A percentile compares a stretch with the other conserved stretches of the same genome.
Evolutionary conservation across 2,888 invertebrate genomes (phyloP).

Genomic region (Ptilodon capucinus): DNA sequence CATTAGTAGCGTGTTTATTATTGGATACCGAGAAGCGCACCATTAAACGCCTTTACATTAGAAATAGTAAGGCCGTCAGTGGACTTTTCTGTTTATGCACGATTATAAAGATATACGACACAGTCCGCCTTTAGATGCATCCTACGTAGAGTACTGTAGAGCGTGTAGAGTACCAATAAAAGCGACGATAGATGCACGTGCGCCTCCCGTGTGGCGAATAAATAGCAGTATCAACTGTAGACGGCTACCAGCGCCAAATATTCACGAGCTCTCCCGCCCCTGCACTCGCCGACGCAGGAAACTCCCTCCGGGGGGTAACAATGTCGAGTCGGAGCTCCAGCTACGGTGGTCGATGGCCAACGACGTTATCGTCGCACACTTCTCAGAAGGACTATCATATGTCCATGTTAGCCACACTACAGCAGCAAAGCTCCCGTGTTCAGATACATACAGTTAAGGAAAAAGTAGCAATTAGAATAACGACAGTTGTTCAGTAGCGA

Average conservation of each 20-base stretch:
- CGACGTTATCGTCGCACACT: constrained; percentile 17
- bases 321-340: neutral
- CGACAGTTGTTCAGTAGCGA: too few species aligned
- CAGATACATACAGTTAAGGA: neutral
- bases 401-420: constrained; percentile 9
- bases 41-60: too few species aligned
- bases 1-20: neutral
- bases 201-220: constrained; percentile 9
- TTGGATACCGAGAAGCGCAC: too few species aligned
- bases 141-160: neutral
- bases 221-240: constrained; percentile 4
- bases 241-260: neutral
- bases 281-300: neutral
- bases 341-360: constrained; percentile 3
- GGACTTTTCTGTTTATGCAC: too few species aligned
- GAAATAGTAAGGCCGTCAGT: too few species aligned
- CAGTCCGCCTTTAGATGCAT: too few species aligned
- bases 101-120: too few species aligned
- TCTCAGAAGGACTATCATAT: constrained; percentile 31
- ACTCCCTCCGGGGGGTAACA: neutral
- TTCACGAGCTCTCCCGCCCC: neutral
- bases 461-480: too few species aligned
- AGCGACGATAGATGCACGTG: constrained; percentile 15
- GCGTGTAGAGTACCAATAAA: constrained; percentile 5
- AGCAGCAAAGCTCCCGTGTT: neutral